A percentile compares a stretch with the other conserved stretches of the same genome.
phyloP scores from a whole-genome alignment of 2,113 vertebrate species.

The Crotalus viridis region DNA sequence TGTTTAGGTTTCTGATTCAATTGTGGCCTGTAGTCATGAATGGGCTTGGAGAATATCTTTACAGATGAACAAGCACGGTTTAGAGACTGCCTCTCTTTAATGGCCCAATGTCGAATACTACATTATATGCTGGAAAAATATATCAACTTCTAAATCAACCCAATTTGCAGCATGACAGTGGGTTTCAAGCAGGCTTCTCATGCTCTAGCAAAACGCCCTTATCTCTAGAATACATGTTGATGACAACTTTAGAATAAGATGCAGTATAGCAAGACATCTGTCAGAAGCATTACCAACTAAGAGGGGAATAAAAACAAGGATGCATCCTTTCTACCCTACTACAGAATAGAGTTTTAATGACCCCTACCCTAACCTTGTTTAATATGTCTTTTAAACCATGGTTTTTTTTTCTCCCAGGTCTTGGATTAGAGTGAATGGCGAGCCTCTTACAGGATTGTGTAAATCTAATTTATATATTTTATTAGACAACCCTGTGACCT shows the following conservation, averaged over 20 bases:
- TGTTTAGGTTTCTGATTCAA: conserved; percentile 52
- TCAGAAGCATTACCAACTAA: background rate
- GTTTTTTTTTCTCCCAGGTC: background rate
- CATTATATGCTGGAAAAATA: background rate
- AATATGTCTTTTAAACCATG: background rate
- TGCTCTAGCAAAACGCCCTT: background rate
- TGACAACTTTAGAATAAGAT: background rate
- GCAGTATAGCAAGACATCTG: background rate
- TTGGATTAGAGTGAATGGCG: background rate
- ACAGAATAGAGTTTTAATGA: background rate
- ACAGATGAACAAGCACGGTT: background rate
- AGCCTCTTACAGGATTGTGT: background rate
- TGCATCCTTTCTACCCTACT: background rate
- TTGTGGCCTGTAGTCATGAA: background rate
- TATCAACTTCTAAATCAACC: background rate
- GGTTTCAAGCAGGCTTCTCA: background rate
- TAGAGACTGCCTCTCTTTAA: background rate
- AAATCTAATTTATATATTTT: background rate
- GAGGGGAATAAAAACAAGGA: background rate
- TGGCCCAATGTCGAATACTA: background rate
- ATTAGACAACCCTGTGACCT: too few species aligned
- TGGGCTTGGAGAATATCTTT: background rate
- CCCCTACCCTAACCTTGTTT: background rate
- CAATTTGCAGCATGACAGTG: background rate
- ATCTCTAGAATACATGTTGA: background rate